phyloP scores from a whole-genome alignment of 2,888 invertebrate genomes.

The Apantesis nais region DNA sequence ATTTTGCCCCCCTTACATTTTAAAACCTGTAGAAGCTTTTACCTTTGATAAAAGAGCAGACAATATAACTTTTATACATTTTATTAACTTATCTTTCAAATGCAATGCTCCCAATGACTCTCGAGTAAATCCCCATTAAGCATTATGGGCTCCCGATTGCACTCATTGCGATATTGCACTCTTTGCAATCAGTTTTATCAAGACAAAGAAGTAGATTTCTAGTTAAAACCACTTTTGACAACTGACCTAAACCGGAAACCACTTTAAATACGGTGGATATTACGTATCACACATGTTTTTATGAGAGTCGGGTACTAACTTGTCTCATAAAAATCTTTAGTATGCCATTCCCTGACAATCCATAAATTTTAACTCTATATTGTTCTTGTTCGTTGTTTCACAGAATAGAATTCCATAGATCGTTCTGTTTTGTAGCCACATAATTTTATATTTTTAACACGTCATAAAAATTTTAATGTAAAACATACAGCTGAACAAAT shows the following conservation, averaged over 20 bases:
- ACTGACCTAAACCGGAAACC: not conserved
- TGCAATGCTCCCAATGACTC: no score
- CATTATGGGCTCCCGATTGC: no score
- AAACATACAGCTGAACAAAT: slow-evolving; percentile 21
- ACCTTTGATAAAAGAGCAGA: no score
- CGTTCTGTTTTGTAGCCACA: not conserved
- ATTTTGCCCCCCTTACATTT: no score
- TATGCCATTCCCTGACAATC: slow-evolving; percentile 1
- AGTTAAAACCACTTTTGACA: not conserved
- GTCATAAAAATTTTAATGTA: not conserved
- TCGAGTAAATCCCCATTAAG: no score
- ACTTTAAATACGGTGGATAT: not conserved
- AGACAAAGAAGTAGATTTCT: not conserved
- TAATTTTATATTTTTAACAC: not conserved
- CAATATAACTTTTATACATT: no score
- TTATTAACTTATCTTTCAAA: no score
- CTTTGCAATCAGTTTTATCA: not conserved
- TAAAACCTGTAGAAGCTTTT: no score
- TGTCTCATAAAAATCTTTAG: not conserved
- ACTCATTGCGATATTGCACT: not conserved
- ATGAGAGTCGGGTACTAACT: not conserved
- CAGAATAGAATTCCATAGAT: not conserved
- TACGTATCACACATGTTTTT: not conserved
- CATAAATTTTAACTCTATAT: not conserved
- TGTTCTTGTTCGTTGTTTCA: not conserved